These are phyloP conservation scores for Archivesica marissinica DNA, from an alignment of 1,140 invertebrate genomes.

Conservation along the genomic window DNA sequence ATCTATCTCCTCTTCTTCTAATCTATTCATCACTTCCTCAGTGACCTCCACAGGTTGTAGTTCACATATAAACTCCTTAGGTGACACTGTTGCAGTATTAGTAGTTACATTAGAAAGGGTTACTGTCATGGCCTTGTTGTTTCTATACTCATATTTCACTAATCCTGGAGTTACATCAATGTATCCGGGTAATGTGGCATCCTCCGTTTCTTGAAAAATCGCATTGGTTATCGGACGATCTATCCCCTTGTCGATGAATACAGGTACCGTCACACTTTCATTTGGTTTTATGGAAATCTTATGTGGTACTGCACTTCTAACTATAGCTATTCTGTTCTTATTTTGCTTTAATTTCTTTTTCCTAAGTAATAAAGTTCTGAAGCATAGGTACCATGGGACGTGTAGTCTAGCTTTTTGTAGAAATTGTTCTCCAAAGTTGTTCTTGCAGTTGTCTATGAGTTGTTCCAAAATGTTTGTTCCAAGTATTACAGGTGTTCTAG, in stretches of 20 bases:
- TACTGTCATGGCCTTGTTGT: neutral
- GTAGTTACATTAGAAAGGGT: neutral
- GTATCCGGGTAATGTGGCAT: neutral
- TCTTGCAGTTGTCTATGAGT: conserved; percentile 21
- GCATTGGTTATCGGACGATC: conserved; percentile 12
- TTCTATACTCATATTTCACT: neutral
- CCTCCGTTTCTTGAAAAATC: neutral
- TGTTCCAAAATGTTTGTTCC: conserved; percentile 33
- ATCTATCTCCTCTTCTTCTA: no score
- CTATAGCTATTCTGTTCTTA: no score
- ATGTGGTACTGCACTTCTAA: neutral
- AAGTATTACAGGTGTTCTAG: conserved; percentile 35
- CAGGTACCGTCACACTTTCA: neutral
- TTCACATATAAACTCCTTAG: no score
- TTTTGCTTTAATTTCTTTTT: no score
- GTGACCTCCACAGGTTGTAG: no score
- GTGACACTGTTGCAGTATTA: no score
- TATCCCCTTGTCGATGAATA: neutral
- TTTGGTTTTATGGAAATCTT: conserved; percentile 41
- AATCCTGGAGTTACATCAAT: neutral
- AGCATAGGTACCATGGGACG: conserved; percentile 31
- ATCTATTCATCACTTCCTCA: no score
- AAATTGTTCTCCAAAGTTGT: conserved; percentile 15
- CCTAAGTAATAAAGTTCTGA: conserved; percentile 25
- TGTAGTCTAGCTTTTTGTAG: conserved; percentile 22